Conservation (phyloP, 1,140 invertebrate genomes). For the Drosophila guanche region DNA sequence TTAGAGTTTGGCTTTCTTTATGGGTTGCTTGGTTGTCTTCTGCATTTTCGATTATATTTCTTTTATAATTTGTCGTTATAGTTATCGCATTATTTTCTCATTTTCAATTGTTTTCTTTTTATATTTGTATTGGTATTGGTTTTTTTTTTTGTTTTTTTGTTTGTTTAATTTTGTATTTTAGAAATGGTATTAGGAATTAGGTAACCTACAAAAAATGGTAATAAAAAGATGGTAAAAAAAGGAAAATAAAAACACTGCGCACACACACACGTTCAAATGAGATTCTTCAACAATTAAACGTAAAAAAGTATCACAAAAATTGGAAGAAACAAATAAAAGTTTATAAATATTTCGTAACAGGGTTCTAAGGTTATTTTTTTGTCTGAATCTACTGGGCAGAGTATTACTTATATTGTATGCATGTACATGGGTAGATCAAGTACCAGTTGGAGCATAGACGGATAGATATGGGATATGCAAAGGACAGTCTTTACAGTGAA, state of each 20-base stretch:
- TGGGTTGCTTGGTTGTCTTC: neutral
- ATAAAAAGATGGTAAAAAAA: constrained; percentile 82
- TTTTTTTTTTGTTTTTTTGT: constrained; percentile 37
- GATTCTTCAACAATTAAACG: constrained; percentile 35
- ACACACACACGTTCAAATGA: constrained; percentile 50
- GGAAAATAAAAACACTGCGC: constrained; percentile 70
- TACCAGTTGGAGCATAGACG: constrained; percentile 1
- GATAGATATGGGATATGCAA: constrained; percentile 1
- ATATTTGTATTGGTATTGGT: constrained; percentile 34
- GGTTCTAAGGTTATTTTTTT: constrained; percentile 4
- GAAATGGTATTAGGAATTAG: constrained; percentile 82
- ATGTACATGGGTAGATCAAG: neutral
- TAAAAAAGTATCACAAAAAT: constrained; percentile 10
- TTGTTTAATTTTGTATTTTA: constrained; percentile 54
- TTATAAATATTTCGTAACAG: constrained; percentile 16
- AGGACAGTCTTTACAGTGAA: constrained; percentile 18
- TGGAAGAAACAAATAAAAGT: constrained; percentile 6
- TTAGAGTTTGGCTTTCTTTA: constrained; percentile 29
- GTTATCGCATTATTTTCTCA: constrained; percentile 8
- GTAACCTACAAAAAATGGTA: constrained; percentile 84
- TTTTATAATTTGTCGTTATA: constrained; percentile 42
- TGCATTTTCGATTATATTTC: constrained; percentile 7
- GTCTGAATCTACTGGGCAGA: neutral
- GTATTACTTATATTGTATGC: neutral
- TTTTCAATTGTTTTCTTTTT: constrained; percentile 10